These are phyloP conservation scores for Shargacucullia verbasci DNA, from an alignment of 2,888 invertebrate genomes.

Conservation along the genomic window DNA sequence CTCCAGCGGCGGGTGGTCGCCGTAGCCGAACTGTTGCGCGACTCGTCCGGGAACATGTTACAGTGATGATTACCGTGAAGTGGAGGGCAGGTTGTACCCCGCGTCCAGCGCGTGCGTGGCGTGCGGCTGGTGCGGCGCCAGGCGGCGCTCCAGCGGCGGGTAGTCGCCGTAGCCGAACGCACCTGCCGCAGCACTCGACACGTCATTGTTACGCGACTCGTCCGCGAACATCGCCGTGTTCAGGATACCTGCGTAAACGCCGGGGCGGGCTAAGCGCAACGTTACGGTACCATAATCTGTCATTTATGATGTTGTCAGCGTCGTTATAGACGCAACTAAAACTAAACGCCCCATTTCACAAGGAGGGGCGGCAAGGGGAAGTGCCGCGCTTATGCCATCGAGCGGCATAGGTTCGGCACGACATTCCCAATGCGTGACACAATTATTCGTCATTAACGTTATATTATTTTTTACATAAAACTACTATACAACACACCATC, in stretches of 20 bases:
- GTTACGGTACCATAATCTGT: neutral
- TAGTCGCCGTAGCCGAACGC: slow-evolving; percentile 68
- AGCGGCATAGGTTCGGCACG: too few relatives aligned
- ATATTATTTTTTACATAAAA: too few relatives aligned
- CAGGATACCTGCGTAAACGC: slow-evolving; percentile 64
- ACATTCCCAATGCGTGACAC: too few relatives aligned
- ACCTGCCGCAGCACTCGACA: slow-evolving; percentile 63
- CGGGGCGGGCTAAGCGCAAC: slow-evolving; percentile 6
- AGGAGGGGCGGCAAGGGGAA: too few relatives aligned
- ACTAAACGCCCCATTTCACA: too few relatives aligned
- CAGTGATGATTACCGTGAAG: slow-evolving; percentile 71
- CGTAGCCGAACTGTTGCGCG: slow-evolving; percentile 49
- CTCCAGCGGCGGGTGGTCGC: slow-evolving; percentile 67
- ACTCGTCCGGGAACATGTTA: too few relatives aligned
- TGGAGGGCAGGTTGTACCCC: slow-evolving; percentile 78
- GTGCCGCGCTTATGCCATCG: too few relatives aligned
- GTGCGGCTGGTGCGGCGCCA: slow-evolving; percentile 50
- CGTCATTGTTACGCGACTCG: slow-evolving; percentile 79
- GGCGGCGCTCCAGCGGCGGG: slow-evolving; percentile 63
- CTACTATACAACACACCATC: too few relatives aligned
- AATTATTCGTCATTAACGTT: too few relatives aligned
- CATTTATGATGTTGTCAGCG: too few relatives aligned
- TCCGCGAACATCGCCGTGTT: slow-evolving; percentile 76
- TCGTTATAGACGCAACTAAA: too few relatives aligned
- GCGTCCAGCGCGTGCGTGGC: slow-evolving; percentile 63